Base-by-base conservation (phyloP, 2,113 vertebrate species). In the Colossoma macropomum region DNA sequence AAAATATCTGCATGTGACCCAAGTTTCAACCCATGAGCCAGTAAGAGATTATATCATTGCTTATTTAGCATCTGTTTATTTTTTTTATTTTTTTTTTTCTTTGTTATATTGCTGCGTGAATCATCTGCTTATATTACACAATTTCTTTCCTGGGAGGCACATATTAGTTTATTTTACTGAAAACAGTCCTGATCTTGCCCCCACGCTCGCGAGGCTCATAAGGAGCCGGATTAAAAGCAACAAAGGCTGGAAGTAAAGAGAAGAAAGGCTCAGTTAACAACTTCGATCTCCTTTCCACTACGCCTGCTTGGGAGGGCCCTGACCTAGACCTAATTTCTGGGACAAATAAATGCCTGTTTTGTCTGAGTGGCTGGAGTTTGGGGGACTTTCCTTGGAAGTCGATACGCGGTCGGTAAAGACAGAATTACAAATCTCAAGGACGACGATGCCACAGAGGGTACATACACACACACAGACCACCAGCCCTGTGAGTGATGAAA, bases 371-470 rank as follows among this genome's bases (percentile, higher is more conserved):
- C 16, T 59, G 85, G 83, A 85, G 32, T 86, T 56, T 75, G 59
- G 41, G 87, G 87, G 87, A 86, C 80, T 88, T 88, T 88, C 87
- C 85, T 80, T 73, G 30, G 54, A 82, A 71, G 34, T 71, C 19
- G 9, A 41, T 12, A 70, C 30, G 34, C 56, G 34, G 73, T 77
- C 34, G 10, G 74, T 82, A 59, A 75, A 77, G 45, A 70, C 69
- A 82, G 50, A 82, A 50, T 23, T 48, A 10, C 25, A 75, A 63
- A 48, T 63, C 62, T 80, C 32, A 72, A 81, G 73, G 72, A 45
- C 19, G 12, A 71, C 12, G 63, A 30, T 59, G 62, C 38, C 34
- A 66, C 38, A 28, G 19, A 65, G 27, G 1, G 45, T 82, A 56
- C 60, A 56, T 62, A 10, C 50, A 52, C 41, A 45, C 34, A 75